Evolutionary conservation across 2,888 invertebrate species (phyloP).

Genomic region (Sialis lutaria): DNA sequence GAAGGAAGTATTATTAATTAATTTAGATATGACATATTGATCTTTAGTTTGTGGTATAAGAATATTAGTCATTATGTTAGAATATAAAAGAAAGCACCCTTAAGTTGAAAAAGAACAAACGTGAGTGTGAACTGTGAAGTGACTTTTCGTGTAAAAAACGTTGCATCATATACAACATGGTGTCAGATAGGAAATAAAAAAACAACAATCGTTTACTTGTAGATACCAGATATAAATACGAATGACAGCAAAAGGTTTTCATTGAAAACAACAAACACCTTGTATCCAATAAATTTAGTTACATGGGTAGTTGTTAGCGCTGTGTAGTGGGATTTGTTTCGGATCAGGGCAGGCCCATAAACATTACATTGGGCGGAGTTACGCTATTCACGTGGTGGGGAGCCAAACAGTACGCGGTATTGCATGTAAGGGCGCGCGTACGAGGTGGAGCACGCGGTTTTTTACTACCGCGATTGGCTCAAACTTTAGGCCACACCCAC

Average conservation of each 20-base stretch:
- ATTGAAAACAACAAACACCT: constrained; percentile 30
- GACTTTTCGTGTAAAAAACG: constrained; percentile 29
- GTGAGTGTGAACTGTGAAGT: constrained; percentile 24
- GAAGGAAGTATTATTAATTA: no score
- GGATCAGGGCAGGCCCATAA: constrained; percentile 28
- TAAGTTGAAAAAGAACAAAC: no score
- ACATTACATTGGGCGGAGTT: constrained; percentile 17
- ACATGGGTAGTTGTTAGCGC: constrained; percentile 25
- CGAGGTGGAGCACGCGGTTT: constrained; percentile 1
- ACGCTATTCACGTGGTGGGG: constrained; percentile 14
- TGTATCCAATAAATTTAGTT: constrained; percentile 32
- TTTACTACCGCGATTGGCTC: neutral
- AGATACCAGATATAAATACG: constrained; percentile 26
- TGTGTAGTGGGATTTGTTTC: constrained; percentile 27
- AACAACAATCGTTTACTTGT: neutral
- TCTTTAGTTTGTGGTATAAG: no score
- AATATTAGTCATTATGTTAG: no score
- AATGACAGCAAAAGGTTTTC: constrained; percentile 27
- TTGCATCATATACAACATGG: constrained; percentile 22
- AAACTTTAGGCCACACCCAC: neutral
- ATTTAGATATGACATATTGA: no score
- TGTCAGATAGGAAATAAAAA: no score
- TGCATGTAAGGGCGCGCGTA: neutral
- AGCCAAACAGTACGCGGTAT: constrained; percentile 14
- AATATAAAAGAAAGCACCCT: no score